Conservation (phyloP, 2,113 vertebrate genomes). For the Phainopepla nitens region DNA sequence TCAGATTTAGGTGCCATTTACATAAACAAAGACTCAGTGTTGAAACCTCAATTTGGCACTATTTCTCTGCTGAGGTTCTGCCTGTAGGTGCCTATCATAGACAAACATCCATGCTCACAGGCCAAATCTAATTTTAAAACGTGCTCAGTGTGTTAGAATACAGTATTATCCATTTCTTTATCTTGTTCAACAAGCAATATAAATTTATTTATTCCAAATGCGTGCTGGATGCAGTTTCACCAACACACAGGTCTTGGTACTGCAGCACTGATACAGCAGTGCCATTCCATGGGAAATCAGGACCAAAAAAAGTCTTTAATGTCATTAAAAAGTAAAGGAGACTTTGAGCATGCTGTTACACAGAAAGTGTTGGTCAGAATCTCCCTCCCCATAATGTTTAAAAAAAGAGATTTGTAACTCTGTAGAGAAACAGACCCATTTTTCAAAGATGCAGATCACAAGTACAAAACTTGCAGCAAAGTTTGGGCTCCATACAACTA, state of each 20-base stretch:
- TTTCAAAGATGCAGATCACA: not conserved
- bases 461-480: not conserved
- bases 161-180: not conserved
- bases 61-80: not conserved
- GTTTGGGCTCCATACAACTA: not conserved
- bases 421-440: not conserved
- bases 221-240: not conserved
- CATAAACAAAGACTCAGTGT: not conserved
- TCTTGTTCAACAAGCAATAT: not conserved
- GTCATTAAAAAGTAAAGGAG: not conserved
- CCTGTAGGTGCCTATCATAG: not conserved
- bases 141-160: not conserved
- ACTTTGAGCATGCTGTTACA: not conserved
- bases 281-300: not conserved
- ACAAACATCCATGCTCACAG: not conserved
- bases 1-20: not conserved
- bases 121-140: not conserved
- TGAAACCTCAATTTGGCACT: not conserved
- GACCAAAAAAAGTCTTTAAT: not conserved
- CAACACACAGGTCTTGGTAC: not conserved
- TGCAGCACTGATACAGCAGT: not conserved
- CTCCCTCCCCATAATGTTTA: not conserved
- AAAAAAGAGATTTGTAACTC: not conserved
- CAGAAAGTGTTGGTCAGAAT: not conserved
- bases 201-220: not conserved